phyloP scores from a whole-genome alignment of 2,113 vertebrate species.

The Spizaetus ornatus region DNA sequence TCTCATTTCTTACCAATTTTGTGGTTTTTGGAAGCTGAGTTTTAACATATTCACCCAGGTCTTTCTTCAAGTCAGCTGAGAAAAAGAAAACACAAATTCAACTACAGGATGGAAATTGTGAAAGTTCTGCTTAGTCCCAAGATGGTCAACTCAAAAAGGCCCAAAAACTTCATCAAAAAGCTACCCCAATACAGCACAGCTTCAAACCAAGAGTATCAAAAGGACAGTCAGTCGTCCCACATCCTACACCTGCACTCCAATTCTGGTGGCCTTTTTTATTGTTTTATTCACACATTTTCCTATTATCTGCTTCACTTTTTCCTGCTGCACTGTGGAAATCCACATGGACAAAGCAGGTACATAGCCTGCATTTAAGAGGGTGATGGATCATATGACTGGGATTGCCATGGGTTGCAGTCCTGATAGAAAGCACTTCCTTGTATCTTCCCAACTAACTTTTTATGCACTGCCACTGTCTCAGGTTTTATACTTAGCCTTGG shows the following conservation, averaged over 20 bases:
- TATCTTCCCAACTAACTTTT: background rate
- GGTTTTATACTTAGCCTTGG: background rate
- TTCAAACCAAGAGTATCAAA: background rate
- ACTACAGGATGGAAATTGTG: background rate
- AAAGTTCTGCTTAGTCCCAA: background rate
- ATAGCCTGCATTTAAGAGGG: background rate
- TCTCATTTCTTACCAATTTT: conserved; percentile 86
- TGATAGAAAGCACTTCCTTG: background rate
- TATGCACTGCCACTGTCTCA: background rate
- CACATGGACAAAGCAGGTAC: background rate
- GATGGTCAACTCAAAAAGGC: background rate
- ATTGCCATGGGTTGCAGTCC: accelerated
- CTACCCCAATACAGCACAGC: background rate
- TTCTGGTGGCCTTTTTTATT: no score
- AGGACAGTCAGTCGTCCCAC: background rate
- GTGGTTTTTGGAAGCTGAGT: conserved; percentile 80
- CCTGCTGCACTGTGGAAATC: background rate
- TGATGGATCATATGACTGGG: background rate
- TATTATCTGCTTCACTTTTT: background rate
- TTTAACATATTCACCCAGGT: conserved; percentile 79
- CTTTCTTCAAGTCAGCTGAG: conserved; percentile 88
- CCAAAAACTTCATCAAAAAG: background rate
- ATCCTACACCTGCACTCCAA: background rate
- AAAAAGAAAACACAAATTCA: background rate
- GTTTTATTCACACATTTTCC: background rate